Conservation (phyloP, 2,888 invertebrate genomes). For the Habrosyne pyritoides region DNA sequence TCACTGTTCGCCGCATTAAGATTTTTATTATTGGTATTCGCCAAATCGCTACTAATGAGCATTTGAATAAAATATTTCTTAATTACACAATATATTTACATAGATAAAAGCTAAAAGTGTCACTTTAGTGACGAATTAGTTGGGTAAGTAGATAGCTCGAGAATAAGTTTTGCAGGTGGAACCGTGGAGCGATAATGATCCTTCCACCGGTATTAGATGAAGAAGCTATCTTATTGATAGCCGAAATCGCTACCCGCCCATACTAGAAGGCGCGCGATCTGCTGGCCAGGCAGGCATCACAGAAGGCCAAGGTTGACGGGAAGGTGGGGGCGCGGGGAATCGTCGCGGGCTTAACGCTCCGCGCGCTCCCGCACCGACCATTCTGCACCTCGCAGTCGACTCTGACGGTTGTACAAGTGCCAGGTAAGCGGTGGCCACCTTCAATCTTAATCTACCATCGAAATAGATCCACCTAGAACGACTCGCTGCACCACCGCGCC, state of each 20-base stretch:
- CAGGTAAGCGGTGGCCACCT: conserved; percentile 80
- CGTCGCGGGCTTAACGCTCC: conserved; percentile 75
- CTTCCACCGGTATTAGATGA: conserved; percentile 32
- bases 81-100: too few species aligned
- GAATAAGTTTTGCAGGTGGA: background rate
- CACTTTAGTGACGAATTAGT: background rate
- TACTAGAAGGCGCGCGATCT: conserved; percentile 45
- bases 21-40: too few species aligned
- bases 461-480: conserved; percentile 38
- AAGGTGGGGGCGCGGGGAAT: conserved; percentile 76
- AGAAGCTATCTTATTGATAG: conserved; percentile 31
- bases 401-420: conserved; percentile 82
- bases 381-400: conserved; percentile 84
- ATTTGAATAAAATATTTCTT: too few species aligned
- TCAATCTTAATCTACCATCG: conserved; percentile 54
- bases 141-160: too few species aligned
- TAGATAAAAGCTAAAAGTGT: too few species aligned
- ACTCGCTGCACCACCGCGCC: conserved; percentile 44
- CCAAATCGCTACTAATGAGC: too few species aligned
- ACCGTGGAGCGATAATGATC: conserved; percentile 17
- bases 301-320: conserved; percentile 80
- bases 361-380: conserved; percentile 78
- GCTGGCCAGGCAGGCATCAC: conserved; percentile 59
- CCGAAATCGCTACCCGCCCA: conserved; percentile 39
- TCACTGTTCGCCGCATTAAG: too few species aligned